Evolutionary conservation across 1,140 invertebrate species (phyloP), one percentile per base, ranked within the genome.

Genomic region (Psix sp.): DNA sequence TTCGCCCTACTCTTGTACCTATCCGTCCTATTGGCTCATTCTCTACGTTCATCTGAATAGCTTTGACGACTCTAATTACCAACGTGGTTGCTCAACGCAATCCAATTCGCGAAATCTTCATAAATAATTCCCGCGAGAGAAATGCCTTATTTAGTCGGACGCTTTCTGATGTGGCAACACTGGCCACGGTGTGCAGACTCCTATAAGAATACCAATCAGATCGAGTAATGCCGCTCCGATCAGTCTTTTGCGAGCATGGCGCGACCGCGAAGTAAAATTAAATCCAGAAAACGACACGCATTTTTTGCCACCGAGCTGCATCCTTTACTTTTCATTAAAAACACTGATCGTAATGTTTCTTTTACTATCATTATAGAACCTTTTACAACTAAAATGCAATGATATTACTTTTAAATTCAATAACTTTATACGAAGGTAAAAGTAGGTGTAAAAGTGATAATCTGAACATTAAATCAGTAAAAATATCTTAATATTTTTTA

Each of bases 151-250:
- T 74, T 74, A 66, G 70, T 26, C 48, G 48, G 24, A 21, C 54
- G 29, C 6, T 74, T 74, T 74, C 66, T 60, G 65, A 71, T 13
- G 15, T 70, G 73, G 73, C 73, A 75, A 75, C 73, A 49, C 73
- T 66, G 73, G 10, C 39, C 45, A 45, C 60, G 40, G 60, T 56
- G 39, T 40, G 13, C 48, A 11, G 38, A 31, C 52, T 33, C 17
- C 51, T 65, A 65, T 66, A 66, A 66, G 73, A 75, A 75, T 75
- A 75, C 66, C 73, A 75, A 75, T 71, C 66, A 51, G 66, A 60
- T 57, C 46, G 72, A 75, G 63, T 48, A 35, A 67, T 60, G 48
- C 57, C 39, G 39, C 51, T 18, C 39, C 51, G 36, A 46, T 54
- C 46, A 17, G 16, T 36, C 66, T 67, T 60, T 67, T 62, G 56